phyloP scores from a whole-genome alignment of 2,113 vertebrate genomes.

The Dipodomys ordii region DNA sequence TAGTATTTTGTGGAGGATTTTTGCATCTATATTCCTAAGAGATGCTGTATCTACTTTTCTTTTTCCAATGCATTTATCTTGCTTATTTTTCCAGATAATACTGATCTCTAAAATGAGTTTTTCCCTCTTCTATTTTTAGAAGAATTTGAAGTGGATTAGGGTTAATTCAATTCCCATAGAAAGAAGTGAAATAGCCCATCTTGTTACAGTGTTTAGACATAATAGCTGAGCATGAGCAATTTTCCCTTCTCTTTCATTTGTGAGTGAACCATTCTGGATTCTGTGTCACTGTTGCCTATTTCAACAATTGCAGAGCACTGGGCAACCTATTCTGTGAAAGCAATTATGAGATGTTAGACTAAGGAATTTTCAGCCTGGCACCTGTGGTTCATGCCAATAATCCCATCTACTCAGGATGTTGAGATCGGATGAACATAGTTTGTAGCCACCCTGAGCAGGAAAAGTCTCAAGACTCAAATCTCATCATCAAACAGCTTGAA shows the following conservation, averaged over 20 bases:
- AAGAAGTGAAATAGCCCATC: not conserved
- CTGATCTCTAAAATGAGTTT: not conserved
- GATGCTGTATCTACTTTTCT: not conserved
- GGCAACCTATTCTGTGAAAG: not conserved
- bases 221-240: not conserved
- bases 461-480: too few relatives aligned
- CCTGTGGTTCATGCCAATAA: too few relatives aligned
- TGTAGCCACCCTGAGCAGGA: too few relatives aligned
- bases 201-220: not conserved
- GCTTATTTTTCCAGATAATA: not conserved
- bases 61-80: not conserved
- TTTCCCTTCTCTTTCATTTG: not conserved
- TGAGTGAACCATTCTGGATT: not conserved
- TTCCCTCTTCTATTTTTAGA: not conserved
- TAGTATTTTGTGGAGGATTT: constrained; percentile 4
- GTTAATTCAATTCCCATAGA: not conserved
- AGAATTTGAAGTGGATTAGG: not conserved
- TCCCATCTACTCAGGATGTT: too few relatives aligned
- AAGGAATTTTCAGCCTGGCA: too few relatives aligned
- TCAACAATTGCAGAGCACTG: not conserved
- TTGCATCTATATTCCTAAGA: not conserved
- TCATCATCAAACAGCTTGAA: too few relatives aligned
- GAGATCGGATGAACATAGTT: too few relatives aligned
- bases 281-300: constrained; percentile 19
- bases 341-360: not conserved